Base-by-base conservation (phyloP, 2,113 vertebrate genomes). In the Poecile atricapillus region DNA sequence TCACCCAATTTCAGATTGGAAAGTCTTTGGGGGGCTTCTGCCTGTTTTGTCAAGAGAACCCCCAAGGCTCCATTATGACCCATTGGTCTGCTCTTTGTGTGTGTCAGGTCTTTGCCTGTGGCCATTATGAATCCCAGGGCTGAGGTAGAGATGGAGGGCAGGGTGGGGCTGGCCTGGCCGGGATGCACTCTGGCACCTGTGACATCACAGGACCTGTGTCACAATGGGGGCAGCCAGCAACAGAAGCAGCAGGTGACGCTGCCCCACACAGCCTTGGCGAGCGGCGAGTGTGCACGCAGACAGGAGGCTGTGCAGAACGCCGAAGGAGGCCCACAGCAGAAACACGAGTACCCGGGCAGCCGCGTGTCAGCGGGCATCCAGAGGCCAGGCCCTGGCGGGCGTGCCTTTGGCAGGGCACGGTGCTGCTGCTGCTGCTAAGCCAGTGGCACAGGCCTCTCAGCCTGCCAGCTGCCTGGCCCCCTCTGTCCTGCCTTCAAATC, bases 1-100 rank as follows among this genome's bases (percentile, higher is more conserved):
- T 17, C 3, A 21, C 37, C 47, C 35, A 41, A 8, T 27, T 63
- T 63, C 37, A 43, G 12, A 43, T 13, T 43, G 47, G n/a, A 63
- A 43, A 64, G 37, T 13, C 17, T 63, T 41, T 0, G 1, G 4
- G 28, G 30, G 30, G 5, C 17, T 30, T 50, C 25, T 50, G 44
- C 46, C 46, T 41, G 16, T 33, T 62, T 41, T 25, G 13, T 50
- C 28, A 39, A 33, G 46, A 46, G 35, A 77, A 62, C 3, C 17
- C 44, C 46, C 7, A 1, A 17, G 46, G 7, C 4, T 25, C 44
- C 1, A 5, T 49, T 49, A 39, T 8, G 7, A 31, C 15, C 44
- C 7, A 0, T 19, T 27, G 11, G 3, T 15, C 27, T 49, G 56
- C 44, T 20, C 44, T 76, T 49, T 4, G 5, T 1, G 0, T 0